Evolutionary conservation across 2,113 vertebrate genomes (phyloP).

Genomic region (Alaudala cheleensis): DNA sequence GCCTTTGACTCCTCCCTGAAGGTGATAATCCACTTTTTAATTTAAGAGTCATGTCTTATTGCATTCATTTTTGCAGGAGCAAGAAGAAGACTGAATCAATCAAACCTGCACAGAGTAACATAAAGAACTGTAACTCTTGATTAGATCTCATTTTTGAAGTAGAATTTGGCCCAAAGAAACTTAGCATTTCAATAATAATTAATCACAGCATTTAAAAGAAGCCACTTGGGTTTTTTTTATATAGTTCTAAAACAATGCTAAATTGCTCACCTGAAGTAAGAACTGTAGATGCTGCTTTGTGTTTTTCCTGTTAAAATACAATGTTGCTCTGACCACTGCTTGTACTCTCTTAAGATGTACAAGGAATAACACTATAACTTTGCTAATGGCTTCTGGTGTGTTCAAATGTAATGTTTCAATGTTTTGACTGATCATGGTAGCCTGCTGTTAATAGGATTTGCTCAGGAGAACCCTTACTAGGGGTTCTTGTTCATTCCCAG

Average conservation of each 20-base stretch:
- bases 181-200: neutral
- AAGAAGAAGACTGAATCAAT: neutral
- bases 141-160: neutral
- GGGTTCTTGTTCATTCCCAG: neutral
- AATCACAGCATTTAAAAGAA: neutral
- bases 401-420: neutral
- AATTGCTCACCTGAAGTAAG: neutral
- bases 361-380: neutral
- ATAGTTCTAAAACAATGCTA: neutral
- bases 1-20: neutral
- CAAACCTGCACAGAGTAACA: neutral
- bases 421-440: neutral
- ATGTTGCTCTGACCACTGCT: fast-evolving
- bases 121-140: neutral
- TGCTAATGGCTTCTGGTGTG: neutral
- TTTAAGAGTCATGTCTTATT: neutral
- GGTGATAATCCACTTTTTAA: neutral
- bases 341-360: neutral
- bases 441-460: neutral
- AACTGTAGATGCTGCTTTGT: neutral
- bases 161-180: neutral
- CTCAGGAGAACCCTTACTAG: neutral
- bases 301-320: neutral
- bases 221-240: neutral
- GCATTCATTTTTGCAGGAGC: neutral